Conservation (phyloP, 2,888 invertebrate species). For the Asteroscopus sphinx region DNA sequence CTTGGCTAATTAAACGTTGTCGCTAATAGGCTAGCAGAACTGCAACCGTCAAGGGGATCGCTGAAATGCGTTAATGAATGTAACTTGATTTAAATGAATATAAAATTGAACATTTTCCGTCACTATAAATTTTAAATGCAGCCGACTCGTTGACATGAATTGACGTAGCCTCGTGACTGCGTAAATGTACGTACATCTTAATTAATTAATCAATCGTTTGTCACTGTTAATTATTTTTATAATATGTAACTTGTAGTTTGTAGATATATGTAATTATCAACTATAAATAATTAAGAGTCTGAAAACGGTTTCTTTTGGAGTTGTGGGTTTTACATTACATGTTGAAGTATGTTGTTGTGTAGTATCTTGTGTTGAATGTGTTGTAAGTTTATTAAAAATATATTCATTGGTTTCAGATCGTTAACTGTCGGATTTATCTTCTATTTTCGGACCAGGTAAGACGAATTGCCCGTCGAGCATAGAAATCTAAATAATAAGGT, state of each 20-base stretch:
- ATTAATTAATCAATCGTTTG: conserved; percentile 44
- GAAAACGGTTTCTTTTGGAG: conserved; percentile 6
- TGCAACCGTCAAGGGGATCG: conserved; percentile 19
- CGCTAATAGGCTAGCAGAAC: conserved; percentile 26
- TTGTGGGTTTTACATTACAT: background rate
- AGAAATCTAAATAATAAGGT: too few species aligned
- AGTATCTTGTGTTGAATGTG: too few species aligned
- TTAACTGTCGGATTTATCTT: conserved; percentile 23
- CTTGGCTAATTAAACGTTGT: conserved; percentile 24
- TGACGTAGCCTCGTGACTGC: conserved; percentile 27
- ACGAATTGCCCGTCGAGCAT: background rate
- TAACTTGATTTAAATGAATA: conserved; percentile 52
- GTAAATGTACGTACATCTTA: conserved; percentile 31
- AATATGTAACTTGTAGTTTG: background rate
- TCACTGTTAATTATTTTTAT: conserved; percentile 10
- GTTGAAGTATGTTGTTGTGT: too few species aligned
- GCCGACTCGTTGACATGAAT: conserved; percentile 37
- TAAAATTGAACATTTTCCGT: conserved; percentile 44
- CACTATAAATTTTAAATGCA: conserved; percentile 48
- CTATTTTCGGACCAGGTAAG: conserved; percentile 47
- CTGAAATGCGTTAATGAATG: conserved; percentile 48
- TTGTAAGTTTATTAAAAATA: conserved; percentile 1
- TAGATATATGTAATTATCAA: conserved; percentile 3
- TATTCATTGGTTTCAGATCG: conserved; percentile 57
- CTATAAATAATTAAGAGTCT: conserved; percentile 17